Conservation (phyloP, 2,797 vertebrate species). For the Nasua narica region DNA sequence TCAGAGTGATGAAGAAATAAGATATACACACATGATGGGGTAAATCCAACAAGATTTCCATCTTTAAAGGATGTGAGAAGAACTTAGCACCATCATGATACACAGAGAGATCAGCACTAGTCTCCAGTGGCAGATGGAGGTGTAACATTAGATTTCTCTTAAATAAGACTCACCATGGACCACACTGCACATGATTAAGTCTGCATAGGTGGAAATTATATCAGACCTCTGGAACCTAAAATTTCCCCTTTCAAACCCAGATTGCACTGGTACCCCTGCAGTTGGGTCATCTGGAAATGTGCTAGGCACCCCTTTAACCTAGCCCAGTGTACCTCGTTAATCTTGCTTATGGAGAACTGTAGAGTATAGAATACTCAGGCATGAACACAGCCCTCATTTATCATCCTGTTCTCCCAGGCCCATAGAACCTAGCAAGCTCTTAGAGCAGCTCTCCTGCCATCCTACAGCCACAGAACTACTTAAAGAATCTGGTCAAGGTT, state of each 20-base stretch:
- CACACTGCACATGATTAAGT: background rate
- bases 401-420: too few relatives aligned
- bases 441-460: background rate
- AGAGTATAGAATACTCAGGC: background rate
- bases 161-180: background rate
- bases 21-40: background rate
- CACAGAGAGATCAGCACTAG: background rate
- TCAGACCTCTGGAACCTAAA: background rate
- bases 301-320: background rate
- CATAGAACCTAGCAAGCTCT: background rate
- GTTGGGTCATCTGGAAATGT: background rate
- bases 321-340: background rate
- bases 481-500: background rate
- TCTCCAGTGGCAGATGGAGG: background rate
- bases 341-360: background rate
- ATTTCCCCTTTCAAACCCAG: background rate
- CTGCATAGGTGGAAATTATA: background rate
- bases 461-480: background rate
- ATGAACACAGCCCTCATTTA: background rate
- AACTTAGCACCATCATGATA: background rate
- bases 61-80: background rate
- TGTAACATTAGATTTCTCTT: background rate
- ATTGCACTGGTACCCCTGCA: background rate
- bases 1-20: background rate
- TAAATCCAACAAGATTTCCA: background rate